Base-by-base conservation (phyloP, 2,113 vertebrate genomes). In the Variabilichromis moorii region DNA sequence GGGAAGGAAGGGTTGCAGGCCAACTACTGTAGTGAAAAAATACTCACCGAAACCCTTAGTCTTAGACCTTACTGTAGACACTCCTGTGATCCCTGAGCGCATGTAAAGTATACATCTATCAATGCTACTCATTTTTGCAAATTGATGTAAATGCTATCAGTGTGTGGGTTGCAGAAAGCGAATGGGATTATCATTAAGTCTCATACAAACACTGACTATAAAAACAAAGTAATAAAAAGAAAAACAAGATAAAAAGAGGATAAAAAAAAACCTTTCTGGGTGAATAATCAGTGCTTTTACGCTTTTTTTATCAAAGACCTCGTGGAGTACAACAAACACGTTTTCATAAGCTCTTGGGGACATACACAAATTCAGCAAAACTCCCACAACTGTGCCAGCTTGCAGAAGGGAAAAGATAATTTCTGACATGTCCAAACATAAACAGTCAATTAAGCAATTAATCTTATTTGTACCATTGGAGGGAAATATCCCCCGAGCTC, bases 21-120 rank as follows among this genome's bases (percentile, higher is more conserved):
- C 66, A 66, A 88, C 83, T 85, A 76, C 84, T 82, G 82, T 28
- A 90, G 89, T 80, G 85, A 79, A 91, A 87, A 94, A 90, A 92
- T 95, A 96, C 96, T 97, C 93, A 96, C 96, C 96, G n/a, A 24
- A 87, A 73, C 91, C 89, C 89, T 92, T 82, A 90, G 85, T 50
- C 86, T 91, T 86, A 91, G 88, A 89, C 84, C 91, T 86, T 93
- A 95, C 81, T 84, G 92, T 28, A 40, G 94, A 68, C 31, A 87
- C 90, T 93, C 92, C 80, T 89, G 91, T 94, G 90, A 91, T 33
- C 86, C 96, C 96, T 96, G 63, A 90, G 92, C 54, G 88, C 89
- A 78, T 87, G 94, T 91, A 94, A 88, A 96, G 95, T 91, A 90
- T 87, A 95, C 76, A 94, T 88, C 92, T 92, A 94, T 95, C 81